Evolutionary conservation across 2,797 vertebrate species (phyloP), one percentile per base, ranked within the genome.

Genomic region (Chaetophractus vellerosus): DNA sequence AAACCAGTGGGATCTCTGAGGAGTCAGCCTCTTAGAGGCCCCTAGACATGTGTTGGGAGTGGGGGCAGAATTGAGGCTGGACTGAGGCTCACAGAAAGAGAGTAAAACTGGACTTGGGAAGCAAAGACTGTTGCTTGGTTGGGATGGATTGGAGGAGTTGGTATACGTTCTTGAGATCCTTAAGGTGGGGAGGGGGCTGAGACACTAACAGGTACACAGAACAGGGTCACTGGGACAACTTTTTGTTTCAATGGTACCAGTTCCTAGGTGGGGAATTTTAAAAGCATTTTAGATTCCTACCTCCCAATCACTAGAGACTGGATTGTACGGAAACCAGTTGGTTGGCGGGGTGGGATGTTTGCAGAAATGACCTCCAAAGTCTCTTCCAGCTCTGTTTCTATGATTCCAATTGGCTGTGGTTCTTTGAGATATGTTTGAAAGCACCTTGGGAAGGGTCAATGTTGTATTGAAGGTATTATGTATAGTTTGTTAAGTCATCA

Each of bases 361-460:
- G 18, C 83, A 59, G 81, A 90, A 91, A 88, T 94, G 52, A 89
- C 63, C 59, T 96, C 38, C 41, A 79, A 57, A 64, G 28, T 19
- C 16, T 82, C 36, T 93, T 93, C 24, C 61, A 78, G 33, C 36
- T 79, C 68, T 95, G 64, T 93, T 95, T 96, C 38, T 91, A 18
- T 92, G 57, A 84, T 92, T 80, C 66, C 18, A 41, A 12, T 95
- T 95, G 72, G n/a, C 57, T 91, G 24, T 50, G 36, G 5, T 92
- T 90, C n/a, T 57, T 0, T 91, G 94, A 97, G 63, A 83, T 91
- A 15, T 63, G 85, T 83, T 85, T 95, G 78, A 89, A 94, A 92
- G 55, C 6, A 55, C 78, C 26, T 75, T 83, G 81, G 88, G 79
- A 92, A 84, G 72, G 89, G 41, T 91, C 89, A 85, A 52, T 87